phyloP scores from a whole-genome alignment of 2,113 vertebrate genomes.

The Ciconia stormi region DNA sequence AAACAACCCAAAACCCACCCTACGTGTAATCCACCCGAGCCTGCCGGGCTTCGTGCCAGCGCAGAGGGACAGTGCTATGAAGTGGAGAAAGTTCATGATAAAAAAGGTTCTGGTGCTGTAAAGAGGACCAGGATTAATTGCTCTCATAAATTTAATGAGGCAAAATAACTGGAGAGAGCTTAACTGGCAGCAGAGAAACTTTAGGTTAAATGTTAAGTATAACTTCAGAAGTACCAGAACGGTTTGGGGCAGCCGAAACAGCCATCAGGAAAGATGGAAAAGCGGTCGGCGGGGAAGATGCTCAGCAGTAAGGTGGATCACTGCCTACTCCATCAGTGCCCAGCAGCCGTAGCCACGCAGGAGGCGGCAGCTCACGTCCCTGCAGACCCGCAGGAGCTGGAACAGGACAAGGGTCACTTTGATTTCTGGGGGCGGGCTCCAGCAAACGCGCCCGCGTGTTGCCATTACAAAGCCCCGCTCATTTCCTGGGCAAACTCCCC shows the following conservation, averaged over 20 bases:
- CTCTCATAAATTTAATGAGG: not conserved
- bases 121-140: not conserved
- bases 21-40: not conserved
- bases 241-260: not conserved
- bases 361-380: not conserved
- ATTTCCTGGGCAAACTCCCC: not conserved
- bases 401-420: not conserved
- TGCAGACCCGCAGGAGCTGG: not conserved
- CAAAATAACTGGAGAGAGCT: not conserved
- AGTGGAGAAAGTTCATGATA: not conserved
- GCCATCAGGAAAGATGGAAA: not conserved
- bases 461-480: not conserved
- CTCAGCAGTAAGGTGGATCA: not conserved
- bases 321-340: not conserved
- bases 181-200: not conserved
- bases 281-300: not conserved
- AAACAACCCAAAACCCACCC: not conserved
- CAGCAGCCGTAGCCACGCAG: not conserved
- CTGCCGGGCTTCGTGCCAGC: not conserved
- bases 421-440: not conserved
- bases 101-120: not conserved
- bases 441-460: rapidly evolving
- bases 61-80: not conserved
- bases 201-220: not conserved
- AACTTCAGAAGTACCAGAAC: not conserved